phyloP scores from a whole-genome alignment of 2,888 invertebrate species.

The Mythimna impura region DNA sequence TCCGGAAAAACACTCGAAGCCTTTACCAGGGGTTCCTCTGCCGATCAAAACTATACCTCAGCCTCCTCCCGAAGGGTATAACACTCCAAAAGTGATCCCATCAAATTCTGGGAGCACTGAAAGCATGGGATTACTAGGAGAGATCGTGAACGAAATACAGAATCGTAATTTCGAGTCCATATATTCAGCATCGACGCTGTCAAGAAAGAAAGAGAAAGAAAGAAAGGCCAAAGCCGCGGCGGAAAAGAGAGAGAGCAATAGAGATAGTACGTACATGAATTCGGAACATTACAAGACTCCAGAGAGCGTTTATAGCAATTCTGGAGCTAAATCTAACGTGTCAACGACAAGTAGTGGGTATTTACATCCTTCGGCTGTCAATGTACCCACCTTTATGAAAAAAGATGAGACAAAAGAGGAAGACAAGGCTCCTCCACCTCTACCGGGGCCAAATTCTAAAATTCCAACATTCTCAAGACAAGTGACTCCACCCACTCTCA shows the following conservation, averaged over 20 bases:
- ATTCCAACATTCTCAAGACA: constrained; percentile 86
- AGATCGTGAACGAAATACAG: constrained; percentile 97
- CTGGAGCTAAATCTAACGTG: constrained; percentile 90
- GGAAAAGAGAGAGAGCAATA: constrained; percentile 70
- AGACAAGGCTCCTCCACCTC: constrained; percentile 83
- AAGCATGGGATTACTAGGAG: constrained; percentile 94
- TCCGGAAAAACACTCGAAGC: constrained; percentile 87
- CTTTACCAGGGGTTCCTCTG: constrained; percentile 81
- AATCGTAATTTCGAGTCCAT: constrained; percentile 96
- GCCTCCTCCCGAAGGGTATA: constrained; percentile 87
- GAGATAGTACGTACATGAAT: constrained; percentile 91
- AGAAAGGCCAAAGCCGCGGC: constrained; percentile 70
- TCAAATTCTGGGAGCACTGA: constrained; percentile 91
- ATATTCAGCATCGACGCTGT: constrained; percentile 94
- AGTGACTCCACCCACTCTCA: constrained; percentile 88
- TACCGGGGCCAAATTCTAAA: constrained; percentile 85
- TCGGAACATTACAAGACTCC: constrained; percentile 91
- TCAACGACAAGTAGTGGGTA: constrained; percentile 93
- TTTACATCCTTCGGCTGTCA: constrained; percentile 93
- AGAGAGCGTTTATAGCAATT: constrained; percentile 92
- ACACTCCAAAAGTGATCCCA: constrained; percentile 83
- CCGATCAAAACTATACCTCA: constrained; percentile 78
- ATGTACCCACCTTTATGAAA: constrained; percentile 89
- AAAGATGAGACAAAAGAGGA: constrained; percentile 76
- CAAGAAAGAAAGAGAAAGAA: constrained; percentile 90